These are phyloP conservation scores for Nixonia krombeini DNA, from an alignment of 1,140 invertebrate genomes.

Conservation along the genomic window DNA sequence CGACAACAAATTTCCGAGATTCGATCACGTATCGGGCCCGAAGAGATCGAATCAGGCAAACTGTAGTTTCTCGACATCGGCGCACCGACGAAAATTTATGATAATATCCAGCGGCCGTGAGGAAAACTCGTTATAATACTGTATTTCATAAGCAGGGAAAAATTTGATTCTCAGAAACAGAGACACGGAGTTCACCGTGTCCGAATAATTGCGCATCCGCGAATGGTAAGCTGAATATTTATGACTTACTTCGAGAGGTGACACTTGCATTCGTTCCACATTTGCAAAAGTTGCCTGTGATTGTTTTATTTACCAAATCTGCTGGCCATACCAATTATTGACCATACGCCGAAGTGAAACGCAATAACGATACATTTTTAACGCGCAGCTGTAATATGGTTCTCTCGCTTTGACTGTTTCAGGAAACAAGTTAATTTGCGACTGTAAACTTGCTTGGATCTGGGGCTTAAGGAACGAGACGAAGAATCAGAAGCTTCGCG, in stretches of 20 bases:
- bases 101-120: conserved; percentile 24
- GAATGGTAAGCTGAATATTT: too few species aligned
- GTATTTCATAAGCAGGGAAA: conserved; percentile 25
- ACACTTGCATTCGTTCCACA: too few species aligned
- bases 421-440: conserved; percentile 85
- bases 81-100: conserved; percentile 40
- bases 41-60: too few species aligned
- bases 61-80: conserved; percentile 18
- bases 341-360: too few species aligned
- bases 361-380: too few species aligned
- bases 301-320: too few species aligned
- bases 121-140: too few species aligned
- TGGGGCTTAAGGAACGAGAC: conserved; percentile 81
- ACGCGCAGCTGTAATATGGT: too few species aligned
- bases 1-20: conserved; percentile 36
- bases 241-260: too few species aligned
- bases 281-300: too few species aligned
- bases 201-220: conserved; percentile 25
- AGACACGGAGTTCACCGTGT: conserved; percentile 14
- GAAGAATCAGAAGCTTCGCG: conserved; percentile 77
- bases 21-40: too few species aligned
- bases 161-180: conserved; percentile 22
- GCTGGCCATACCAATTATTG: too few species aligned
- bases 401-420: conserved; percentile 57
- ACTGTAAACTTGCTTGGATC: conserved; percentile 84